These are phyloP conservation scores for Papilio demoleus DNA, from an alignment of 2,888 invertebrate species.

Conservation along the genomic window DNA sequence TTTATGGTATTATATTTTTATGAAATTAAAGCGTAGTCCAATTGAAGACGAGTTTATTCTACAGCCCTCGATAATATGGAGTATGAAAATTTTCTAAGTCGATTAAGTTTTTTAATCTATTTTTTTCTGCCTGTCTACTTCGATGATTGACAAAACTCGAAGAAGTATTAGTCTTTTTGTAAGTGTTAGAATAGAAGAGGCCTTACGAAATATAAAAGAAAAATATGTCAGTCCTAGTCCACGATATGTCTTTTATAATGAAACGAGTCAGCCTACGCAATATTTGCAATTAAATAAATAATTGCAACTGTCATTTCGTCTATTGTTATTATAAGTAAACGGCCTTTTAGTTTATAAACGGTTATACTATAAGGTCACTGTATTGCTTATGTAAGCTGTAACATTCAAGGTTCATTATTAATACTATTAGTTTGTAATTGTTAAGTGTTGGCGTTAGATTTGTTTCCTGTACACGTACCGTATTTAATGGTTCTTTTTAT, in stretches of 20 bases:
- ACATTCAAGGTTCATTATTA: conserved; percentile 28
- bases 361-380: conserved; percentile 35
- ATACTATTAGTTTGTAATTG: conserved; percentile 25
- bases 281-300: conserved; percentile 20
- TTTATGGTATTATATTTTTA: background rate
- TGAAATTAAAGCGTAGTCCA: background rate
- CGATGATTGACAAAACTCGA: too few relatives aligned
- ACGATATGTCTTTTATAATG: background rate
- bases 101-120: too few relatives aligned
- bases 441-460: conserved; percentile 20
- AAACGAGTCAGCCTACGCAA: background rate
- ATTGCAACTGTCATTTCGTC: conserved; percentile 20
- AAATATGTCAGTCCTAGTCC: too few relatives aligned
- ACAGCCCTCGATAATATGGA: background rate
- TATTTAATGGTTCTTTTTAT: too few relatives aligned
- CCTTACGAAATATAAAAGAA: too few relatives aligned
- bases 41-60: background rate
- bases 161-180: too few relatives aligned
- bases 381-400: conserved; percentile 25
- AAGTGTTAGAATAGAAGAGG: too few relatives aligned
- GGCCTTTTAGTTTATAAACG: conserved; percentile 36
- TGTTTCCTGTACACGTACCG: conserved; percentile 5
- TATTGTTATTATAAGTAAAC: conserved; percentile 25
- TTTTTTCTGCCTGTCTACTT: too few relatives aligned
- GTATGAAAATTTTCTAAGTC: too few relatives aligned